Conservation (phyloP, 2,113 vertebrate species). For the Tiliqua scincoides region DNA sequence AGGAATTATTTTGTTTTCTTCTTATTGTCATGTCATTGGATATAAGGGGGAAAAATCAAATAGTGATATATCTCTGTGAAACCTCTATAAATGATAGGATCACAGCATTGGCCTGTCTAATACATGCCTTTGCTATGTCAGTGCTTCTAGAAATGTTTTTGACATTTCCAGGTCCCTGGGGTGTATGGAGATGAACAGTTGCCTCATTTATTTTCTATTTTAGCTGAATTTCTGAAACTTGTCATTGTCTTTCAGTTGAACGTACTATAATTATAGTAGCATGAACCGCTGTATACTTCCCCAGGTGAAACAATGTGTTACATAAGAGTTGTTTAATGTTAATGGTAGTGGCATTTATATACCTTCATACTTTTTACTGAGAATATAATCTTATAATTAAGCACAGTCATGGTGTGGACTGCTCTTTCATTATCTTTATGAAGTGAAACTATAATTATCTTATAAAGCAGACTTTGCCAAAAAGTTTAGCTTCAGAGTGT, state of each 20-base stretch:
- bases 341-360: background rate
- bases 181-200: conserved; percentile 21
- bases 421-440: background rate
- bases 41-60: conserved; percentile 28
- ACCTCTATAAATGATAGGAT: conserved; percentile 52
- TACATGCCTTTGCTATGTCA: background rate
- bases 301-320: background rate
- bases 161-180: background rate
- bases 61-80: conserved; percentile 36
- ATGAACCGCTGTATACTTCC: background rate
- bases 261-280: background rate
- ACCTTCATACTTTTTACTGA: background rate
- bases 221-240: background rate
- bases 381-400: background rate
- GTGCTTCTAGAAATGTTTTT: conserved; percentile 17
- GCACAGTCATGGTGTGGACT: background rate
- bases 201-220: conserved; percentile 11
- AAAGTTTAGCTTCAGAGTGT: background rate
- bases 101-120: conserved; percentile 47
- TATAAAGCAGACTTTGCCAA: background rate
- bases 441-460: background rate
- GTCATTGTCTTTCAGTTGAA: background rate
- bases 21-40: background rate
- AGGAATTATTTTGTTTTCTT: background rate
- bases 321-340: background rate